Percentiles rank a stretch among this genome's conserved stretches.
phyloP scores from a whole-genome alignment of 2,888 invertebrate genomes.

The Diogma glabrata region DNA sequence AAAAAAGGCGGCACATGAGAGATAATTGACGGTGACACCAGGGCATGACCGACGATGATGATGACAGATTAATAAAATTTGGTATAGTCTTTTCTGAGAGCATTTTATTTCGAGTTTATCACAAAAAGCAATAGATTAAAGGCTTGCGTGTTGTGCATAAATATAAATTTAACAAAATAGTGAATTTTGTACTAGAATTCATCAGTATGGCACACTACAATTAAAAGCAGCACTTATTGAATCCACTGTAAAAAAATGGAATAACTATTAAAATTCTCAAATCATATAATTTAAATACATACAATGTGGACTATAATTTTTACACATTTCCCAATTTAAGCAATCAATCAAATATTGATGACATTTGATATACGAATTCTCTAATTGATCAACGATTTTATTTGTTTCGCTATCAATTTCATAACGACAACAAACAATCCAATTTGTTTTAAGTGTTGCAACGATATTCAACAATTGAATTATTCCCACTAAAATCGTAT shows the following conservation, averaged over 20 bases:
- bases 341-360: conserved; percentile 30
- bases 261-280: background rate
- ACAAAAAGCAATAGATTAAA: too few species aligned
- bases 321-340: conserved; percentile 28
- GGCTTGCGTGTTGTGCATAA: too few species aligned
- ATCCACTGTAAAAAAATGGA: conserved; percentile 1
- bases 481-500: conserved; percentile 5
- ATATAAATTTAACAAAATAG: too few species aligned
- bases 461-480: conserved; percentile 29
- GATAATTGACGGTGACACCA: too few species aligned
- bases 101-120: too few species aligned
- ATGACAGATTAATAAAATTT: too few species aligned
- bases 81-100: too few species aligned
- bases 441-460: conserved; percentile 30
- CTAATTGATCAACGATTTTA: background rate
- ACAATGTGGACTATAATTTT: conserved; percentile 21
- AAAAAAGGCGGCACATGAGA: too few species aligned
- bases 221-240: conserved; percentile 4
- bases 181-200: too few species aligned
- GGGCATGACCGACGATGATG: too few species aligned
- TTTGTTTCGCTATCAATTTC: conserved; percentile 20
- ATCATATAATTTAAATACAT: background rate
- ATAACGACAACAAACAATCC: conserved; percentile 25
- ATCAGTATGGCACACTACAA: conserved; percentile 9
- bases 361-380: conserved; percentile 26